Percentiles rank a stretch among this genome's conserved stretches.
These are phyloP conservation scores for Monopterus albus DNA, from an alignment of 2,113 vertebrate genomes.

Conservation along the genomic window DNA sequence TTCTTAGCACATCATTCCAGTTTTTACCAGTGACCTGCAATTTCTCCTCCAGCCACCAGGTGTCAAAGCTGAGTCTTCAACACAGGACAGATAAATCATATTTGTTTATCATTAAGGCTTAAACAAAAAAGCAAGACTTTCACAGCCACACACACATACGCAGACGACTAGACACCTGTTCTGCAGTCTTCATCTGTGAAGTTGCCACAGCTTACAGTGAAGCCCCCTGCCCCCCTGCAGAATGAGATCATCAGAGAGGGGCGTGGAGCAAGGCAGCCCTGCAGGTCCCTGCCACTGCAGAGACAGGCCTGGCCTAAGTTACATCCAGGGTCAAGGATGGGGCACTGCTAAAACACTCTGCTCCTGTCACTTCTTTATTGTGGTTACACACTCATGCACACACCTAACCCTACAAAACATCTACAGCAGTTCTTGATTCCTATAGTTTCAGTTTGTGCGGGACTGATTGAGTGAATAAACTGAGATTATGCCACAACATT, in stretches of 20 bases:
- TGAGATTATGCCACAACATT: conserved; percentile 13
- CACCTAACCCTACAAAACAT: conserved; percentile 30
- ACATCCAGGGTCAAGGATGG: conserved; percentile 61
- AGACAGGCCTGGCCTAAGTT: conserved; percentile 46
- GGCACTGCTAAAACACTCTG: conserved; percentile 18
- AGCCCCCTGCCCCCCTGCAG: conserved; percentile 69
- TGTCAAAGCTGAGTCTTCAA: conserved; percentile 59
- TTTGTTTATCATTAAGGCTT: conserved; percentile 58
- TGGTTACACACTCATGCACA: conserved; percentile 14
- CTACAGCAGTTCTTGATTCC: conserved; percentile 25
- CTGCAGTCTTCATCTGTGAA: conserved; percentile 67
- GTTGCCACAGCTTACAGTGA: conserved; percentile 56
- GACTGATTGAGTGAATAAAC: conserved; percentile 37
- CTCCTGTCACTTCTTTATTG: conserved; percentile 45
- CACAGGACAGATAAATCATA: conserved; percentile 42
- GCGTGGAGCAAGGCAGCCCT: conserved; percentile 44
- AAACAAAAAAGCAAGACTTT: conserved; percentile 38
- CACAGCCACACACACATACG: neutral
- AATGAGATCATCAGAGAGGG: conserved; percentile 79
- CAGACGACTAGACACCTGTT: conserved; percentile 65
- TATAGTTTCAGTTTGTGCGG: conserved; percentile 34
- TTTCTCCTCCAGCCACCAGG: conserved; percentile 44
- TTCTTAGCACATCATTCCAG: neutral
- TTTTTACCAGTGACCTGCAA: neutral
- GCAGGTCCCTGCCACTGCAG: conserved; percentile 70